phyloP scores from a whole-genome alignment of 2,888 invertebrate genomes.

The Hetaerina titia region DNA sequence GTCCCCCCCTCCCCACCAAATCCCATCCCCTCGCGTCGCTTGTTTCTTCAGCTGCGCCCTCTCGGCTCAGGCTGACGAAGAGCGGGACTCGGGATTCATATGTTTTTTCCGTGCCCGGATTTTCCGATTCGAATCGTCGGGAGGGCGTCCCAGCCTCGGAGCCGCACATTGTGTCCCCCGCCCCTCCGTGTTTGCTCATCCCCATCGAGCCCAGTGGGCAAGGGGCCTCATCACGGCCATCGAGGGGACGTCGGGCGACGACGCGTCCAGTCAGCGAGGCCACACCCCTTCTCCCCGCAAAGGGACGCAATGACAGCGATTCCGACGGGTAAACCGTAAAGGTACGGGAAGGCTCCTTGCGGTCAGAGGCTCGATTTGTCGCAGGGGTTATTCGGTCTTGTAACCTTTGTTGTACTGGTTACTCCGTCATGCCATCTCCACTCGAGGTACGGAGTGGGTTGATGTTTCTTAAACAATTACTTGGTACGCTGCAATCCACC shows the following conservation, averaged over 20 bases:
- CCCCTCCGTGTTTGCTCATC: conserved; percentile 47
- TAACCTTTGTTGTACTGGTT: too few species aligned
- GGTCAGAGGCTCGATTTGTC: too few species aligned
- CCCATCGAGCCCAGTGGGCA: neutral
- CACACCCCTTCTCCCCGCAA: neutral
- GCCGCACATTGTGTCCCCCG: neutral
- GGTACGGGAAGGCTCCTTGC: too few species aligned
- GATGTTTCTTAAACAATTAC: too few species aligned
- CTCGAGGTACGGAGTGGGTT: too few species aligned
- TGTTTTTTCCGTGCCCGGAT: conserved; percentile 14
- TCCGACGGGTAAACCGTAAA: too few species aligned
- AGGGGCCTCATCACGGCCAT: neutral
- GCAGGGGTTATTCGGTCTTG: too few species aligned
- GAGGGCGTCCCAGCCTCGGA: neutral
- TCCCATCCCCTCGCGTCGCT: neutral
- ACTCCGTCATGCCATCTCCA: too few species aligned
- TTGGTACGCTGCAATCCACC: too few species aligned
- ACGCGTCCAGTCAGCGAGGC: neutral
- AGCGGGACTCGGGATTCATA: conserved; percentile 24
- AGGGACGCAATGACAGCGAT: too few species aligned
- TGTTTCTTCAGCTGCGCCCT: conserved; percentile 55
- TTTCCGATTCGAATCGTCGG: conserved; percentile 31
- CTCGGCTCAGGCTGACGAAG: neutral
- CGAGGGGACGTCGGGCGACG: neutral
- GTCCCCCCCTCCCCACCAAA: neutral